Conservation (phyloP, 2,797 vertebrate genomes). For the Natrix natrix region DNA sequence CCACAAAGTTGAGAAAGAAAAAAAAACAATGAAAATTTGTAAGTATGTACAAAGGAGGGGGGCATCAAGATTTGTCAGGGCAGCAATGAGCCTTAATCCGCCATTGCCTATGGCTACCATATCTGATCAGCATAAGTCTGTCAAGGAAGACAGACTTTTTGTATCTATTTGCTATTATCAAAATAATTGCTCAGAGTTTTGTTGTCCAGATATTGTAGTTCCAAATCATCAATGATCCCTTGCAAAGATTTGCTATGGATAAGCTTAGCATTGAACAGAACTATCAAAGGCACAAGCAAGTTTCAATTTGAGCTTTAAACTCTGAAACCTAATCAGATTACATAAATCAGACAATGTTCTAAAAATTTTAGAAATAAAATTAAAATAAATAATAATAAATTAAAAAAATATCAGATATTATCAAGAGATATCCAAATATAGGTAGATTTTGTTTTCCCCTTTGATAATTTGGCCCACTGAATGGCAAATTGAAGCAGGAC, state of each 20-base stretch:
- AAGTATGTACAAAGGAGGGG: no score
- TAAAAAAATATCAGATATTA: not conserved
- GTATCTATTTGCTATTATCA: not conserved
- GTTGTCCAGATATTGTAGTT: not conserved
- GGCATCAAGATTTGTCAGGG: no score
- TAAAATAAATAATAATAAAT: not conserved
- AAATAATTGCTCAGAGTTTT: not conserved
- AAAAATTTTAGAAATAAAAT: not conserved
- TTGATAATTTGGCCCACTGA: not conserved
- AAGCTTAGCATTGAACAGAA: not conserved
- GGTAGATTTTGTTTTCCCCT: not conserved
- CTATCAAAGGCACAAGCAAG: not conserved
- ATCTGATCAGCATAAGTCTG: not conserved
- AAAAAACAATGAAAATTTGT: no score
- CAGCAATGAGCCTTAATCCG: no score
- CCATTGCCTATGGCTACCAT: not conserved
- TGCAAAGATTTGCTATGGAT: not conserved
- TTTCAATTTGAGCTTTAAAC: not conserved
- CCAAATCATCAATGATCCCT: not conserved
- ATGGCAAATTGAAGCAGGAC: not conserved
- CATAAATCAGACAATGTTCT: not conserved
- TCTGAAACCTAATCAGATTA: not conserved
- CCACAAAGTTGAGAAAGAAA: no score
- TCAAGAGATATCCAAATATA: not conserved
- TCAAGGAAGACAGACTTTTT: not conserved